phyloP scores from a whole-genome alignment of 1,140 invertebrate species.

The Geopemphigus sp. region DNA sequence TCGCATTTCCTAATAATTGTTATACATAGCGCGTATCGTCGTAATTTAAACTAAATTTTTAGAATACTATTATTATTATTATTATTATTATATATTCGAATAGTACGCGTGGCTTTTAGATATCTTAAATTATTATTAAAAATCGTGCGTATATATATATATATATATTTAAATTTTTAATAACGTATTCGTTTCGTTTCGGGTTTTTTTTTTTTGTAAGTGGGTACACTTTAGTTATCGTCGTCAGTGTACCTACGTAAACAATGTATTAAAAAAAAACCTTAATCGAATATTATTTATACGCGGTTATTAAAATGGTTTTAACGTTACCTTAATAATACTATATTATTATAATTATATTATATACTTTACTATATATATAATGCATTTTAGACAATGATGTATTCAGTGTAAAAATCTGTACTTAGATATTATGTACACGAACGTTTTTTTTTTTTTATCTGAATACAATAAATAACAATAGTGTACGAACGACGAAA shows the following conservation, averaged over 20 bases:
- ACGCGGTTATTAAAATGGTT: slow-evolving; percentile 20
- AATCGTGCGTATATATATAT: not conserved
- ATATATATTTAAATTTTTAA: not conserved
- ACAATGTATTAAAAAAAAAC: slow-evolving; percentile 5
- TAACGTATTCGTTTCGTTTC: not conserved
- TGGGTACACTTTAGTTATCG: not conserved
- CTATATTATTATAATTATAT: slow-evolving; percentile 18
- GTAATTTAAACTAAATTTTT: not conserved
- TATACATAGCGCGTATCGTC: too few relatives aligned
- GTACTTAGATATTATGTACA: not conserved
- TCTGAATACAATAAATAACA: too few relatives aligned
- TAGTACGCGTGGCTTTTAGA: slow-evolving; percentile 3
- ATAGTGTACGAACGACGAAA: too few relatives aligned
- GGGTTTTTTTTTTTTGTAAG: slow-evolving; percentile 8
- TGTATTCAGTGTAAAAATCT: slow-evolving; percentile 6
- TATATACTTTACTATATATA: slow-evolving; percentile 1
- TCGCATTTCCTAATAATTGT: too few relatives aligned
- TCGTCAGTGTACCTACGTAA: not conserved
- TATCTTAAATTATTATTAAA: not conserved
- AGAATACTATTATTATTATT: not conserved
- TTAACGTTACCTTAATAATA: slow-evolving; percentile 30
- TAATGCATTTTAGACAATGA: slow-evolving; percentile 31
- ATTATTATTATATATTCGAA: not conserved
- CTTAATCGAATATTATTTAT: slow-evolving; percentile 2
- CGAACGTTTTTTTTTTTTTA: too few relatives aligned